A percentile compares a stretch with the other conserved stretches of the same genome.
Evolutionary conservation across 2,113 vertebrate species (phyloP).

Genomic region (Corapipo altera): DNA sequence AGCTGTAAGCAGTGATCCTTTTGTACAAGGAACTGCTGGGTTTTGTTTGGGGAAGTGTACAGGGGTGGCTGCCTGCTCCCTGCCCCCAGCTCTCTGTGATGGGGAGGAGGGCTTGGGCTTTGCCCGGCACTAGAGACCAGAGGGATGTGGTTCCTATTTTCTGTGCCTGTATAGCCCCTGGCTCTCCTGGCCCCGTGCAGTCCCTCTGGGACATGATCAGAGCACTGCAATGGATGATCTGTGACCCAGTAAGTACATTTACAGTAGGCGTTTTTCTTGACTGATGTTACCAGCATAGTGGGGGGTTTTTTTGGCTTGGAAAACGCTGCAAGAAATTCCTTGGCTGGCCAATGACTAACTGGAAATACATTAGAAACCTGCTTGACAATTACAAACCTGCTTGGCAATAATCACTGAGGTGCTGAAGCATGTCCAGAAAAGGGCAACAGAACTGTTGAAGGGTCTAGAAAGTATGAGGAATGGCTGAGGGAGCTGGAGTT

Average conservation of each 20-base stretch:
- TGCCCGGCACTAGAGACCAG: background rate
- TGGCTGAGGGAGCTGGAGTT: background rate
- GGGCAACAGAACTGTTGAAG: background rate
- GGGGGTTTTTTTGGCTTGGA: background rate
- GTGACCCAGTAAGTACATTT: background rate
- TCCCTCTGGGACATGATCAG: background rate
- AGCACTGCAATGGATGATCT: background rate
- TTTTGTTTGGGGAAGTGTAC: background rate
- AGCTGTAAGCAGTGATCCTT: background rate
- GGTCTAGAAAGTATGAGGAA: background rate
- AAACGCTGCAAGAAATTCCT: background rate
- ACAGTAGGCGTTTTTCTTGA: background rate
- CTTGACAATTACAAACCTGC: background rate
- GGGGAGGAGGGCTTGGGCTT: background rate
- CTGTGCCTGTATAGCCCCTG: background rate
- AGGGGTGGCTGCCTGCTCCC: background rate
- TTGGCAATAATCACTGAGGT: background rate
- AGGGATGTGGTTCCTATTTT: accelerated
- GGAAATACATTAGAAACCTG: background rate
- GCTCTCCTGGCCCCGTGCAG: accelerated
- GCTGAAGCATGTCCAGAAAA: background rate
- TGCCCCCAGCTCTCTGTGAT: no score
- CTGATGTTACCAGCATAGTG: no score
- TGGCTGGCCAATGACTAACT: background rate
- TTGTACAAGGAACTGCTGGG: accelerated